phyloP scores from a whole-genome alignment of 2,888 invertebrate species.

The Bellardia bayeri region DNA sequence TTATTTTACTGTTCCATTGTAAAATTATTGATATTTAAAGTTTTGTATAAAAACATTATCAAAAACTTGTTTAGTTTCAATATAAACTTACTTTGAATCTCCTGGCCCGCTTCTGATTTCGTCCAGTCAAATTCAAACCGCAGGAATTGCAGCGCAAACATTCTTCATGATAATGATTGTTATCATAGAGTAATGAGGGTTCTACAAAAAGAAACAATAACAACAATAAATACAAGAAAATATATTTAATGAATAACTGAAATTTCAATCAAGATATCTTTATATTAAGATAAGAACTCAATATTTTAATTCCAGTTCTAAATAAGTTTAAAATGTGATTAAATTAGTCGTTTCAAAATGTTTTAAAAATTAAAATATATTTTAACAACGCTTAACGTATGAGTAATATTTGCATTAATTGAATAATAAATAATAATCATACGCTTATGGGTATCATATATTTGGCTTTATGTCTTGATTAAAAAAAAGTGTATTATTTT shows the following conservation, averaged over 20 bases:
- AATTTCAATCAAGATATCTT: too few relatives aligned
- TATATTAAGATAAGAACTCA: too few relatives aligned
- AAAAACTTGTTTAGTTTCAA: background rate
- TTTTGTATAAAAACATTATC: too few relatives aligned
- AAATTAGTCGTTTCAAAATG: background rate
- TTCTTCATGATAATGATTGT: constrained; percentile 98
- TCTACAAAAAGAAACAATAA: constrained; percentile 86
- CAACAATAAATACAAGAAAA: background rate
- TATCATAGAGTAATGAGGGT: constrained; percentile 95
- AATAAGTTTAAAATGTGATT: too few relatives aligned
- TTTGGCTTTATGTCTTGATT: background rate
- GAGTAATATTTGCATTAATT: background rate
- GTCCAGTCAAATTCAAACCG: constrained; percentile 95
- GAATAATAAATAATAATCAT: background rate
- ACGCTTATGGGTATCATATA: background rate
- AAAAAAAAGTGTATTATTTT: too few relatives aligned
- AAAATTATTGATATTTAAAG: too few relatives aligned
- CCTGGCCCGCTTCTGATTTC: constrained; percentile 90
- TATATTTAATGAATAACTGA: too few relatives aligned
- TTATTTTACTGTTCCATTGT: too few relatives aligned
- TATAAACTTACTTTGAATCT: constrained; percentile 86
- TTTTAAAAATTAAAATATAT: too few relatives aligned
- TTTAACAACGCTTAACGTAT: background rate
- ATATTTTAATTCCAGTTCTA: background rate
- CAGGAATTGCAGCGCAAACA: constrained; percentile 98